phyloP scores from a whole-genome alignment of 2,888 invertebrate species.

The Slavum lentiscoides region DNA sequence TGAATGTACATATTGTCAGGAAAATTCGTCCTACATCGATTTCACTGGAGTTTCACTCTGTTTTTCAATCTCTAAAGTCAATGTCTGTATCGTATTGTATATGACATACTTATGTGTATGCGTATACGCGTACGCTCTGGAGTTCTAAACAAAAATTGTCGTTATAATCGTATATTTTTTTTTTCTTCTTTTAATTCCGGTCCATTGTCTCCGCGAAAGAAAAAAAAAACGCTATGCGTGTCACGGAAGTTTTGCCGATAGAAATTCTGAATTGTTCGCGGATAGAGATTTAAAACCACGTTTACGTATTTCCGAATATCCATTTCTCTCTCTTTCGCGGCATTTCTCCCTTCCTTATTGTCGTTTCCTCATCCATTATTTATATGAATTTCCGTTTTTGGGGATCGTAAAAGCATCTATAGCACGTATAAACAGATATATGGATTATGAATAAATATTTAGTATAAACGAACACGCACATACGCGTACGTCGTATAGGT shows the following conservation, averaged over 20 bases:
- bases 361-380: conserved; percentile 18
- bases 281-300: conserved; percentile 20
- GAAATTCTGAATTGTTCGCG: conserved; percentile 19
- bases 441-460: not conserved
- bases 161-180: no score
- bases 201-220: no score
- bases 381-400: conserved; percentile 16
- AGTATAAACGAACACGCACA: not conserved
- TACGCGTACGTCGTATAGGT: not conserved
- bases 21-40: no score
- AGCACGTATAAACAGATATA: conserved; percentile 31
- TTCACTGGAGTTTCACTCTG: no score
- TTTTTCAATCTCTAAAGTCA: no score
- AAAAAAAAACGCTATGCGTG: no score
- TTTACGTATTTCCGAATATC: not conserved
- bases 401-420: conserved; percentile 21
- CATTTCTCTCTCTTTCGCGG: not conserved
- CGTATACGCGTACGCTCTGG: not conserved
- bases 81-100: no score
- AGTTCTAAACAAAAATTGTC: no score
- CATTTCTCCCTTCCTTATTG: not conserved
- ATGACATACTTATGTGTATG: not conserved
- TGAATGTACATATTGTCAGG: no score
- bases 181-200: no score
- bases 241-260: not conserved